Base-by-base conservation (phyloP, 2,888 invertebrate genomes). In the Nowickia ferox region DNA sequence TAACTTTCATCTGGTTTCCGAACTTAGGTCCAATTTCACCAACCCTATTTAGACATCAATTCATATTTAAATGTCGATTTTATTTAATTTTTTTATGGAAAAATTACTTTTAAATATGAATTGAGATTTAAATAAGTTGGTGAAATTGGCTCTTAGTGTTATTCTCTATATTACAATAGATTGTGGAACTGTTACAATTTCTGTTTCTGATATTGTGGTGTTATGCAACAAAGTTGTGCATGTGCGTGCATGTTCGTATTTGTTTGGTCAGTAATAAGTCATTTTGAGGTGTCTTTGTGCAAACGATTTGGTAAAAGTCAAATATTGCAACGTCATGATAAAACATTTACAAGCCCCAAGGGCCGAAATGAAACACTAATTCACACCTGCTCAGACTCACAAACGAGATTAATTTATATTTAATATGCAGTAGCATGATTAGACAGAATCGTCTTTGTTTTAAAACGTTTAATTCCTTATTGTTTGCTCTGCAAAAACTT, bases 1-100 rank as follows among this genome's bases (percentile, higher is more conserved):
- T n/a, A 51, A 71, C 76, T 51, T 19, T 80, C 66, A 68, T 75
- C 76, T 76, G 38, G 13, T 42, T 53, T 59, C 30, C 30, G 30
- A 59, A 80, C 40, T 81, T 81, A n/a, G n/a, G n/a, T n/a, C n/a
- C n/a, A n/a, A n/a, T n/a, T n/a, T n/a, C n/a, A n/a, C n/a, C n/a
- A n/a, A n/a, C n/a, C n/a, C n/a, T n/a, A n/a, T n/a, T n/a, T n/a
- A n/a, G n/a, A n/a, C n/a, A n/a, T n/a, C n/a, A n/a, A n/a, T n/a
- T n/a, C n/a, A n/a, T n/a, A n/a, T n/a, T n/a, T n/a, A n/a, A n/a
- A n/a, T n/a, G n/a, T n/a, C n/a, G n/a, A n/a, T n/a, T n/a, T n/a
- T n/a, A n/a, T n/a, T n/a, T n/a, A n/a, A n/a, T n/a, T n/a, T n/a
- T n/a, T n/a, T n/a, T n/a, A n/a, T n/a, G n/a, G n/a, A n/a, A n/a